Base-by-base conservation (phyloP, 2,888 invertebrate genomes). In the Pomacea canaliculata region DNA sequence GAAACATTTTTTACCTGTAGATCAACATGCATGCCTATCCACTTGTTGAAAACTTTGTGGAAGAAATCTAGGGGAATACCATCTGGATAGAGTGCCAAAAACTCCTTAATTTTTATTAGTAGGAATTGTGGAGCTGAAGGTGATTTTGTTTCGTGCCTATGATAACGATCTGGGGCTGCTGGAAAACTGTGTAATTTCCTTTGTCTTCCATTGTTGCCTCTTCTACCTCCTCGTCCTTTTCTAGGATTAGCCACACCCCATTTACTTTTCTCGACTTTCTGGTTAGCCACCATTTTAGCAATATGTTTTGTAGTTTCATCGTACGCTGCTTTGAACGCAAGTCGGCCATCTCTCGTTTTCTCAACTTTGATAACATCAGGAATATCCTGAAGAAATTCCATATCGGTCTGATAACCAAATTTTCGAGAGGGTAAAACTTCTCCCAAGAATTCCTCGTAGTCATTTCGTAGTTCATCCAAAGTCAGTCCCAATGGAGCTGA, bases 401-500 rank as follows among this genome's bases (percentile, higher is more conserved):
- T 85, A 0, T 82, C 70, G 12, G 76, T 82, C 16, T 78, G 49
- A 76, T 84, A 88, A 0, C 88, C 88, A 27, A 87, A 76, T 37
- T 83, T 76, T 59, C 82, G 80, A 67, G 73, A 84, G 0, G 86
- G 85, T 4, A 88, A 71, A 3, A 79, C 80, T n/a, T 73, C 72
- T 10, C 85, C 86, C 60, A 87, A 80, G 62, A 85, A 85, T 9
- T 79, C 79, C 49, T 81, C 76, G 73, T 83, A 87, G 76, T 88
- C 88, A 51, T 79, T 78, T 56, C 78, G 76, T 9, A 88, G 66
- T 77, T 87, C 86, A 18, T 77, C 60, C 1, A 85, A 75, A 8
- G 86, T 84, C 60, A 88, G 72, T 13, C 85, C 85, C n/a, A 82
- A 81, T 13, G 85, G 86, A 19, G 85, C 82, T 2, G 87, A 87